Evolutionary conservation across 2,888 invertebrate genomes (phyloP), one percentile per base, ranked within the genome.

Genomic region (Plebejus melissa): DNA sequence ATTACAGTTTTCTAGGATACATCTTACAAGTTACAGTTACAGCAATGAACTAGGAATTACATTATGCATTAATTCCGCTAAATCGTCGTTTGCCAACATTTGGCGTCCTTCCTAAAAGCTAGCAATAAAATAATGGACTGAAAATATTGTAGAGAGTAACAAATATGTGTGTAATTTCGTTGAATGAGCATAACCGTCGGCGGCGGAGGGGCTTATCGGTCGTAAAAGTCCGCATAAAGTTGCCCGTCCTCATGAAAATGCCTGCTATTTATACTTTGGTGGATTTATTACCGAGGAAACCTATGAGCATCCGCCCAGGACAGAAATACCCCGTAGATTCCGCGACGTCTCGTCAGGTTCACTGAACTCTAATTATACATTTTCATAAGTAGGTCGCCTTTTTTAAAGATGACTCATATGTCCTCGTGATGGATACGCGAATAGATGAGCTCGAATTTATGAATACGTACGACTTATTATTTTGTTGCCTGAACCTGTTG

Each of bases 271-370:
- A 88, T 90, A 88, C 85, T 83, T 87, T 87, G 82, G 88, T 88
- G 88, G 88, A 89, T 89, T 88, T 88, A 88, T 84, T 84, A 85
- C 83, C 86, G 86, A 87, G 87, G 88, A 89, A 89, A 88, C 86
- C 88, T 88, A 87, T 83, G 87, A 83, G 88, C 87, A 88, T 90
- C 90, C 90, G 90, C 80, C 81, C 81, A 82, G 72, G 85, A 90
- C 92, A 86, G 84, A 93, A 93, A 93, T 93, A 93, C 88, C 81
- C 87, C 86, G 87, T 90, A 88, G 90, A 93, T 93, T 92, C 93
- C 92, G 89, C 91, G 91, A 90, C 92, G 92, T 91, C 93, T 88
- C 88, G 88, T 74, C 82, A 87, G 91, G 90, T 90, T 87, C 88
- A 90, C 85, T 65, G 91, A 89, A 88, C 91, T 86, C 83, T 79